Evolutionary conservation across 2,888 invertebrate genomes (phyloP).

Genomic region (Danaus chrysippus): DNA sequence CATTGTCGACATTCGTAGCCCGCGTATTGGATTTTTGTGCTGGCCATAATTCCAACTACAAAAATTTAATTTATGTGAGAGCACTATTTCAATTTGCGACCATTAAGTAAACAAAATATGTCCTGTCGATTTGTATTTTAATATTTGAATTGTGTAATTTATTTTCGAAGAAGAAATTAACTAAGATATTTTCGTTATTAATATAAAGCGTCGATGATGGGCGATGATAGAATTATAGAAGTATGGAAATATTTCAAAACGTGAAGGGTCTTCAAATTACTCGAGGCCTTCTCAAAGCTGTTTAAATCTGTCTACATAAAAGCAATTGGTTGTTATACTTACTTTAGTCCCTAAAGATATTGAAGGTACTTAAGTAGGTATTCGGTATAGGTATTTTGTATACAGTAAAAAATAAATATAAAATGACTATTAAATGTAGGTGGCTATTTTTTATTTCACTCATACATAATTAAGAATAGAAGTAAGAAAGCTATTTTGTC

Average conservation of each 20-base stretch:
- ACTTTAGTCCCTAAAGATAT: background rate
- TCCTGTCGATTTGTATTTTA: too few relatives aligned
- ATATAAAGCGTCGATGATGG: too few relatives aligned
- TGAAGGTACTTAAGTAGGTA: background rate
- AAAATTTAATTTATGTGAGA: background rate
- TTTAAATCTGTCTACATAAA: slow-evolving; percentile 6
- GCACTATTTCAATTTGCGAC: background rate
- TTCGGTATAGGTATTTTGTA: background rate
- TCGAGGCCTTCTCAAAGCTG: background rate
- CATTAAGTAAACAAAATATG: too few relatives aligned
- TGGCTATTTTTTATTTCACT: too few relatives aligned
- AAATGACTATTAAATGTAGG: too few relatives aligned
- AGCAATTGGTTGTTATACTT: slow-evolving; percentile 5
- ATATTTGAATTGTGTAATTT: too few relatives aligned
- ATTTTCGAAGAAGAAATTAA: too few relatives aligned
- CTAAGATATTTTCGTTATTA: too few relatives aligned
- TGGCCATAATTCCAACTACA: background rate
- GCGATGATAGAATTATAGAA: background rate
- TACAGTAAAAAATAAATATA: too few relatives aligned
- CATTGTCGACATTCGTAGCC: slow-evolving; percentile 4
- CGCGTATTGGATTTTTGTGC: background rate
- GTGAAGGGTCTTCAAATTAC: background rate
- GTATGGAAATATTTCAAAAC: background rate
- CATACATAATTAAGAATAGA: too few relatives aligned
- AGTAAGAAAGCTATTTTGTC: too few relatives aligned